phyloP scores from a whole-genome alignment of 2,888 invertebrate genomes.

The Bellardia bayeri region DNA sequence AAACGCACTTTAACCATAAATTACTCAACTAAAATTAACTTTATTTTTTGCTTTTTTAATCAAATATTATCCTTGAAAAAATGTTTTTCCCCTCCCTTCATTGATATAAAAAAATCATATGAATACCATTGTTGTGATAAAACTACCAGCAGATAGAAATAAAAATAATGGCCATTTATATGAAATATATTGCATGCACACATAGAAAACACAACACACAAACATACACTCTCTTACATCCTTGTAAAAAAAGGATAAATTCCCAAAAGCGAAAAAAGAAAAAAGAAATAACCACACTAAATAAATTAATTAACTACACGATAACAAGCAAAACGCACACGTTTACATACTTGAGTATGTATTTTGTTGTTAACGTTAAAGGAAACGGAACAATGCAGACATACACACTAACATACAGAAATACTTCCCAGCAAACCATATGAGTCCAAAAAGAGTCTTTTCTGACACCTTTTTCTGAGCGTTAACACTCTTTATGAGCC shows the following conservation, averaged over 20 bases:
- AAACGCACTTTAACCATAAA: conserved; percentile 43
- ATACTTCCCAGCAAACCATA: too few relatives aligned
- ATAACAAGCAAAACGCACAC: conserved; percentile 73
- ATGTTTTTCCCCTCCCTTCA: neutral
- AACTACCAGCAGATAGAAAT: conserved; percentile 24
- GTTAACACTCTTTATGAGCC: too few relatives aligned
- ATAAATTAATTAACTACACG: conserved; percentile 82
- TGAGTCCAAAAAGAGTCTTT: too few relatives aligned
- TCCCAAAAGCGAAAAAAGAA: conserved; percentile 78
- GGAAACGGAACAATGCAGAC: conserved; percentile 54
- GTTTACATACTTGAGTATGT: conserved; percentile 53
- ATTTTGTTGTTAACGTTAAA: conserved; percentile 43
- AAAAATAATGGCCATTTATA: conserved; percentile 61
- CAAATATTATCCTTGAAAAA: conserved; percentile 62
- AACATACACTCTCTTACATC: neutral
- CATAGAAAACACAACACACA: neutral
- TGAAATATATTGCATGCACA: conserved; percentile 26
- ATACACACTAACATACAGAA: conserved; percentile 5
- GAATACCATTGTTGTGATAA: conserved; percentile 30
- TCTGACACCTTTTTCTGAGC: too few relatives aligned
- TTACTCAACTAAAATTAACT: conserved; percentile 49
- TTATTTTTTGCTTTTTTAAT: conserved; percentile 26
- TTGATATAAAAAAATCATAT: neutral
- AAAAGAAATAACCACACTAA: conserved; percentile 78
- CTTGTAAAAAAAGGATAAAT: conserved; percentile 62